Evolutionary conservation across 2,888 invertebrate species (phyloP).

Genomic region (Myopa testacea): DNA sequence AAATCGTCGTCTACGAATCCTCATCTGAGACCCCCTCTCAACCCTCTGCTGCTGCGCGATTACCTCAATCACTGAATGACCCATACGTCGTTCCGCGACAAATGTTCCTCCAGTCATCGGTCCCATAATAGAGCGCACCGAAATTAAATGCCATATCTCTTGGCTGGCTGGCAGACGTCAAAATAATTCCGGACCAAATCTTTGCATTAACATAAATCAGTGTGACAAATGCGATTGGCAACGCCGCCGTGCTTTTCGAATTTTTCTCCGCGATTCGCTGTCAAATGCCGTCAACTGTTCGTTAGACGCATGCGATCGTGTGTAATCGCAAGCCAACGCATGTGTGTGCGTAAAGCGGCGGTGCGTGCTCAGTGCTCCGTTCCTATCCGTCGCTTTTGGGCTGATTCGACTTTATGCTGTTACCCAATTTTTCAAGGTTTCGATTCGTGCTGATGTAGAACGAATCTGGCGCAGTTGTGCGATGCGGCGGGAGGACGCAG

Average conservation of each 20-base stretch:
- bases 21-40: too few relatives aligned
- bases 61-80: not conserved
- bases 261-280: not conserved
- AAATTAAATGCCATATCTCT: not conserved
- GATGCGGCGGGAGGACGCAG: not conserved
- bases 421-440: conserved; percentile 28
- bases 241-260: conserved; percentile 11
- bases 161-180: conserved; percentile 20
- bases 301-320: too few relatives aligned
- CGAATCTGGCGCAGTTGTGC: conserved; percentile 28
- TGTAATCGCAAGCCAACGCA: conserved; percentile 9
- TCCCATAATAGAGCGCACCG: not conserved
- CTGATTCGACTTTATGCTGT: not conserved
- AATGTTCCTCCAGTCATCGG: not conserved
- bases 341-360: conserved; percentile 17
- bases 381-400: not conserved
- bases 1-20: too few relatives aligned
- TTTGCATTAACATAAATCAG: conserved; percentile 16
- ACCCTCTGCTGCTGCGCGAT: not conserved
- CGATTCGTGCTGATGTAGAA: conserved; percentile 32
- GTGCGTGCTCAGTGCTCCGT: not conserved
- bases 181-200: conserved; percentile 19
- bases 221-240: conserved; percentile 32
- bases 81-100: conserved; percentile 5
- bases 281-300: conserved; percentile 26